phyloP scores from a whole-genome alignment of 1,140 invertebrate genomes.

The Pseudachorutes palmiensis region DNA sequence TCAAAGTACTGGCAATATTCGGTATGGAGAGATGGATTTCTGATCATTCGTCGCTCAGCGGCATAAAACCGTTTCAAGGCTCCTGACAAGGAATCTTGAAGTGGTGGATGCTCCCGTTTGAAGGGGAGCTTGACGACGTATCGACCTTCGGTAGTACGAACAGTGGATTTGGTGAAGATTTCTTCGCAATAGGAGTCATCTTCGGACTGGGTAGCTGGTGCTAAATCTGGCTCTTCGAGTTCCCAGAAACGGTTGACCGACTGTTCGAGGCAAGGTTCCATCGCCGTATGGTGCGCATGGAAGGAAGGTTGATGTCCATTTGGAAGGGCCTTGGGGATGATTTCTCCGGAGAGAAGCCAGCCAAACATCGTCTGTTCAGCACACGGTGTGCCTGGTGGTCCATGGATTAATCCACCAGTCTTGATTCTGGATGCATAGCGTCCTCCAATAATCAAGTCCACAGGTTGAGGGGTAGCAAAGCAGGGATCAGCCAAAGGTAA shows the following conservation, averaged over 20 bases:
- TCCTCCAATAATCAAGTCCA: slow-evolving; percentile 19
- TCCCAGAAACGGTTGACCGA: slow-evolving; percentile 38
- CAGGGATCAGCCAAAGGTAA: slow-evolving; percentile 2
- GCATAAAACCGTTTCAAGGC: slow-evolving; percentile 32
- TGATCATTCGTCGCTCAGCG: slow-evolving; percentile 33
- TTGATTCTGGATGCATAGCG: not conserved
- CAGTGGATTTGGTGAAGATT: slow-evolving; percentile 29
- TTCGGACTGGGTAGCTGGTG: not conserved
- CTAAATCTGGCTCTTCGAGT: slow-evolving; percentile 29
- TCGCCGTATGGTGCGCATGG: not conserved
- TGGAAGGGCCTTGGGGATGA: not conserved
- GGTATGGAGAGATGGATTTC: slow-evolving; percentile 25
- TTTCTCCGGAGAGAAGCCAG: slow-evolving; percentile 11
- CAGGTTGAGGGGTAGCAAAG: not conserved
- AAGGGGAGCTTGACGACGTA: slow-evolving; percentile 38
- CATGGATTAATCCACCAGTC: not conserved
- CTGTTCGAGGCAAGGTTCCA: not conserved
- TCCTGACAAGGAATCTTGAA: slow-evolving; percentile 25
- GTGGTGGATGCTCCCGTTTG: slow-evolving; percentile 14
- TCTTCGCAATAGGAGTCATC: slow-evolving; percentile 34
- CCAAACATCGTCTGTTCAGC: slow-evolving; percentile 8
- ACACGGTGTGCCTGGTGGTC: not conserved
- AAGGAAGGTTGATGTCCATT: not conserved
- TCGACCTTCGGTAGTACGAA: slow-evolving; percentile 27
- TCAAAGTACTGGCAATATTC: slow-evolving; percentile 39